phyloP scores from a whole-genome alignment of 2,888 invertebrate genomes.

The Muschampia plurimacula region DNA sequence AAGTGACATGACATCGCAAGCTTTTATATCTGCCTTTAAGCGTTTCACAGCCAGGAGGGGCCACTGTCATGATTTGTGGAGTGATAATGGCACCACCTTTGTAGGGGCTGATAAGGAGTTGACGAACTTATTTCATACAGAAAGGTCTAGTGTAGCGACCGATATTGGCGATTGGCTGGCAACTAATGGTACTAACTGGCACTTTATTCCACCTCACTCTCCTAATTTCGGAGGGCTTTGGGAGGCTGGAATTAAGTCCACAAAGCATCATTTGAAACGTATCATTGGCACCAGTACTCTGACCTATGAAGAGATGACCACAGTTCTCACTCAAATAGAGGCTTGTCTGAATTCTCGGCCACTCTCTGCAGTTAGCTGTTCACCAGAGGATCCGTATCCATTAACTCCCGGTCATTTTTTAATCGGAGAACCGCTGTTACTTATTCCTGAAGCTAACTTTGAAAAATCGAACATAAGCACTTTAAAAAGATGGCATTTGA shows the following conservation, averaged over 20 bases:
- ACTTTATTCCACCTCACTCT: conserved; percentile 45
- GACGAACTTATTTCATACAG: conserved; percentile 5
- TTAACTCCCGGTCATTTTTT: conserved; percentile 42
- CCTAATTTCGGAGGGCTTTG: conserved; percentile 47
- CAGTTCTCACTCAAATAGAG: conserved; percentile 42
- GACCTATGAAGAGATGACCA: conserved; percentile 42
- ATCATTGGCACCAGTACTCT: conserved; percentile 37
- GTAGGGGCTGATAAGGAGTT: conserved; percentile 30
- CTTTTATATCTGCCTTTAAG: conserved; percentile 41
- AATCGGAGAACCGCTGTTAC: conserved; percentile 38
- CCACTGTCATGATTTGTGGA: conserved; percentile 32
- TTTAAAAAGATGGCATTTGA: conserved; percentile 38
- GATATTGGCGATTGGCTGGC: conserved; percentile 18
- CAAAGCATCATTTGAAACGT: conserved; percentile 39
- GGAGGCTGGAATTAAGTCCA: conserved; percentile 46
- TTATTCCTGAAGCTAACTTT: conserved; percentile 34
- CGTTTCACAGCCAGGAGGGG: conserved; percentile 44
- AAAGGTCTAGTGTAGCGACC: conserved; percentile 7
- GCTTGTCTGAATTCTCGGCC: conserved; percentile 46
- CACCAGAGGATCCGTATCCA: conserved; percentile 26
- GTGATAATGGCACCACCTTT: conserved; percentile 43
- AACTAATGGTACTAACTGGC: conserved; percentile 34
- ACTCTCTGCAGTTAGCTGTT: conserved; percentile 27
- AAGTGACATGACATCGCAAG: conserved; percentile 36
- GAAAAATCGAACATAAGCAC: conserved; percentile 26